Conservation (phyloP, 2,797 vertebrate species). For the Myotis daubentonii region DNA sequence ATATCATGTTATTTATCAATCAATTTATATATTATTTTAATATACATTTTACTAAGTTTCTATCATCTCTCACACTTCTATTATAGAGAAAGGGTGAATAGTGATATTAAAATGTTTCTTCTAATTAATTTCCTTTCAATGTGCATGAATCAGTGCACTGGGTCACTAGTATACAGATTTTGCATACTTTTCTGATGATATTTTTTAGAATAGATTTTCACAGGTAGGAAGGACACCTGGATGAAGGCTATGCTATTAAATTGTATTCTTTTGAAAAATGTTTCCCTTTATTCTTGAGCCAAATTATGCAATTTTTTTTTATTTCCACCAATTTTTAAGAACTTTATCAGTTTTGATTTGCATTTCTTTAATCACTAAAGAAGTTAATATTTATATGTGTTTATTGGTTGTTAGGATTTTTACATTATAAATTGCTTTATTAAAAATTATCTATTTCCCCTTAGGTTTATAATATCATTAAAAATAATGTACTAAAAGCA, state of each 20-base stretch:
- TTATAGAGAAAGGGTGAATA: too few relatives aligned
- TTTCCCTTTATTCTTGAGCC: neutral
- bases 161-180: neutral
- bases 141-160: too few relatives aligned
- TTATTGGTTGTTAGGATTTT: neutral
- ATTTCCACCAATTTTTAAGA: neutral
- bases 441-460: neutral
- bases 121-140: too few relatives aligned
- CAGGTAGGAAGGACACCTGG: neutral
- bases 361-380: constrained; percentile 29
- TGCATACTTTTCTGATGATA: neutral
- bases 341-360: neutral
- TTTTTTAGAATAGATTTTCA: constrained; percentile 36
- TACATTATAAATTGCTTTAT: neutral
- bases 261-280: constrained; percentile 15
- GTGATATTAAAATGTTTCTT: too few relatives aligned
- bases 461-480: constrained; percentile 19
- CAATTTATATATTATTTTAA: too few relatives aligned
- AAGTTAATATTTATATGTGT: neutral
- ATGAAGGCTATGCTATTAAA: neutral
- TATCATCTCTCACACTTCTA: too few relatives aligned
- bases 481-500: neutral
- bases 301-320: neutral
- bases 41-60: too few relatives aligned
- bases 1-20: too few relatives aligned